These are phyloP conservation scores for Eupithecia tripunctaria DNA, from an alignment of 2,888 invertebrate genomes.

Conservation along the genomic window DNA sequence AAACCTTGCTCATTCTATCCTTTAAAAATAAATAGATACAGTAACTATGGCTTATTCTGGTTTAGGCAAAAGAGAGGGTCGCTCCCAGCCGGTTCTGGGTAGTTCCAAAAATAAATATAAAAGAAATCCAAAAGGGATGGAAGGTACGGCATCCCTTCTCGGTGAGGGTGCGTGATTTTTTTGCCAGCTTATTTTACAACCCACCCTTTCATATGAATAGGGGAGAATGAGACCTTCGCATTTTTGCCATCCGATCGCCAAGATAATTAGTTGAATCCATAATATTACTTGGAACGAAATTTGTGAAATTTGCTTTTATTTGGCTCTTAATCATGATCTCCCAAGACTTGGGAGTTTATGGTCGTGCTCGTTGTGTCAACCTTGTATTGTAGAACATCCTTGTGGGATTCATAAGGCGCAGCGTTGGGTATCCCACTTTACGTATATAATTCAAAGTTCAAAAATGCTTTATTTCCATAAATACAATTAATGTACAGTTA, in stretches of 20 bases:
- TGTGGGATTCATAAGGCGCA: background rate
- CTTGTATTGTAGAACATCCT: background rate
- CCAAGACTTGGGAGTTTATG: too few species aligned
- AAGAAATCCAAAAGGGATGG: constrained; percentile 36
- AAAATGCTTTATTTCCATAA: too few species aligned
- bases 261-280: background rate
- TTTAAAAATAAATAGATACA: background rate
- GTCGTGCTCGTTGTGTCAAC: background rate
- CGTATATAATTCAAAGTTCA: too few species aligned
- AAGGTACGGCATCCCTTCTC: constrained; percentile 38
- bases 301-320: background rate
- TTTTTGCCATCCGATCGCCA: constrained; percentile 32
- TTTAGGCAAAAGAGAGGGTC: constrained; percentile 29
- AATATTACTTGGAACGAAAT: background rate
- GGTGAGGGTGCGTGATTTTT: constrained; percentile 47
- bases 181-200: constrained; percentile 43
- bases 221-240: constrained; percentile 36
- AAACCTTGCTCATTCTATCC: background rate
- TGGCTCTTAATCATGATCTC: background rate
- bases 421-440: background rate
- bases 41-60: constrained; percentile 25
- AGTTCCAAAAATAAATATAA: constrained; percentile 45
- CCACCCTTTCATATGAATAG: constrained; percentile 43
- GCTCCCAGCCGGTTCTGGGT: constrained; percentile 26
- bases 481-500: too few species aligned